Base-by-base conservation (phyloP, 2,113 vertebrate genomes). In the Chroicocephalus ridibundus region DNA sequence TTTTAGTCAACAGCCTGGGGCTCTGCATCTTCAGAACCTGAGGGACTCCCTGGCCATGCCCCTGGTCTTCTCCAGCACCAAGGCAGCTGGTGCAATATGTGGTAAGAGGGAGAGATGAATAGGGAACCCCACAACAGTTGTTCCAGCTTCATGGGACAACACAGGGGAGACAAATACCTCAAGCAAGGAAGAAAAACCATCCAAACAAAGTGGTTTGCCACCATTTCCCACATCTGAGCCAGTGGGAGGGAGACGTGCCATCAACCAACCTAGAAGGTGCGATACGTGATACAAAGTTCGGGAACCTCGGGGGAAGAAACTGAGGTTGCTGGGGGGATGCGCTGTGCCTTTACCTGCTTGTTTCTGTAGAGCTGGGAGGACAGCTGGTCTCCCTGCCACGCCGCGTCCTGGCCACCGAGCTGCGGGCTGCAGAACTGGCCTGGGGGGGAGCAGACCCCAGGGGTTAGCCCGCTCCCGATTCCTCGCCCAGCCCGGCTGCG, bases 341-440 rank as follows among this genome's bases (percentile, higher is more conserved):
- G 9, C 5, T 9, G 52, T 34, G 29, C 19, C 68, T 66, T 80
- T 97, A 99, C 99, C 99, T 99, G 99, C 90, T 99, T 99, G 95
- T 99, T 99, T 86, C 98, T 98, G 93, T 99, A 99, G 34, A 99
- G 98, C 91, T 99, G 99, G 62, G 98, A 99, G 15, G 98, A 99
- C 12, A 99, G 97, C 74, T 98, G 98, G 52, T 98, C 96, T 58
- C 96, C 97, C 12, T 88, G 96, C 98, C 99, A 99, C 7, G 88
- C 95, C 6, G 97, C 91, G 11, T 98, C 97, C 79, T 93, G 94
- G 65, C 49, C 79, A 24, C 72, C 57, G 49, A 93, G 68, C 71
- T 87, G 91, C 17, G 71, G 82, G 75, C 87, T 64, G 86, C 77
- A 74, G 44, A 94, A 54, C 11, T 66, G 93, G 9, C 96, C 98